Percentiles rank a stretch among this genome's conserved stretches.
Conservation (phyloP, 2,113 vertebrate species). For the Gnathonemus longibarbis region DNA sequence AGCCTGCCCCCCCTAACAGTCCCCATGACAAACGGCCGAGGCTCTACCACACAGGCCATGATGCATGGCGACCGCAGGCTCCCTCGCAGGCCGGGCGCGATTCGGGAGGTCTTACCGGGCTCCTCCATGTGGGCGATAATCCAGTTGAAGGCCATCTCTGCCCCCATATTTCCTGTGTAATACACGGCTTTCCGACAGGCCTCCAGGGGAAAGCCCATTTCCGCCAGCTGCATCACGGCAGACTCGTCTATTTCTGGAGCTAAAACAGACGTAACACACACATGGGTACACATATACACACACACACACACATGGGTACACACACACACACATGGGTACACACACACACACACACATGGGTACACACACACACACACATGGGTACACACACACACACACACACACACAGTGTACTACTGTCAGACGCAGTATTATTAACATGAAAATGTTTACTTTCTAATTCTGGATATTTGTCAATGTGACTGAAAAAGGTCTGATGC, state of each 20-base stretch:
- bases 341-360: background rate
- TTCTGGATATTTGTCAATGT: background rate
- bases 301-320: background rate
- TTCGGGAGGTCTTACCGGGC: slow-evolving; percentile 67
- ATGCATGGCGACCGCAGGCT: background rate
- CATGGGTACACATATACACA: background rate
- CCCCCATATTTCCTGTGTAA: slow-evolving; percentile 92
- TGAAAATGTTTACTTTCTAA: background rate
- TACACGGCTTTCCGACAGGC: slow-evolving; percentile 96
- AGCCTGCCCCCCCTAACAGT: background rate
- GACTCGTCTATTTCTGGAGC: slow-evolving; percentile 92
- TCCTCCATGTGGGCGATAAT: slow-evolving; percentile 99
- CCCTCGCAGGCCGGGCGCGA: background rate
- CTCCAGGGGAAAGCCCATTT: slow-evolving; percentile 97
- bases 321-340: background rate
- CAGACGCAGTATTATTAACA: background rate
- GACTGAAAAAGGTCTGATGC: background rate
- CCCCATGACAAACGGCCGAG: background rate
- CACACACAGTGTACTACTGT: background rate
- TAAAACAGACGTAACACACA: slow-evolving; percentile 40
- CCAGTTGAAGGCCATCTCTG: slow-evolving; percentile 98
- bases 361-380: background rate
- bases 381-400: background rate
- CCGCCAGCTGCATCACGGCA: slow-evolving; percentile 92
- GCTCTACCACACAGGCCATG: background rate